Percentiles rank a stretch among this genome's conserved stretches.
These are phyloP conservation scores for Actias luna DNA, from an alignment of 2,888 invertebrate genomes.

Conservation along the genomic window DNA sequence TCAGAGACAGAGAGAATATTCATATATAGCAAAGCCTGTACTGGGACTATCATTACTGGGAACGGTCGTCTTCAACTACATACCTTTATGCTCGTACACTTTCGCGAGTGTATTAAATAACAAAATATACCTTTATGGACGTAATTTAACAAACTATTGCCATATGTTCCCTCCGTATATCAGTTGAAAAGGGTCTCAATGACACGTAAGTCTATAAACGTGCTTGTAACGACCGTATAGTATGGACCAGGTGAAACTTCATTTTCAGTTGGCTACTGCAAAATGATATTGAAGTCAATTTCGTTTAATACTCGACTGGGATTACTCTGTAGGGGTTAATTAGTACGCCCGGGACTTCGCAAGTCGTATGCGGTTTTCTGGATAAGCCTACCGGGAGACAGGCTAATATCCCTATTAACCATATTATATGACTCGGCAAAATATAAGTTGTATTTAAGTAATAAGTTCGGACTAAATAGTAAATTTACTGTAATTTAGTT, in stretches of 20 bases:
- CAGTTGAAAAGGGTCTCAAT: constrained; percentile 7
- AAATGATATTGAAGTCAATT: constrained; percentile 69
- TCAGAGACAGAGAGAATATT: too few species aligned
- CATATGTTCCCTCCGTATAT: constrained; percentile 1
- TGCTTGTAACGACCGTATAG: constrained; percentile 10
- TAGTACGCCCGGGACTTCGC: constrained; percentile 59
- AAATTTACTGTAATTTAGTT: neutral
- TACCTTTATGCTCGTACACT: neutral
- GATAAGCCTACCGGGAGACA: constrained; percentile 46
- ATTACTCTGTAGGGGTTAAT: constrained; percentile 56
- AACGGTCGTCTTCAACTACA: neutral
- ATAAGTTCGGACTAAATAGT: neutral
- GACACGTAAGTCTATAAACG: constrained; percentile 9
- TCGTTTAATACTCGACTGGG: constrained; percentile 55
- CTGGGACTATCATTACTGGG: neutral
- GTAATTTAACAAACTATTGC: constrained; percentile 12
- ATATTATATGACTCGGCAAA: constrained; percentile 2
- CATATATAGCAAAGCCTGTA: neutral
- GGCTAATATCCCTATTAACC: constrained; percentile 21
- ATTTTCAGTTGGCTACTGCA: constrained; percentile 49
- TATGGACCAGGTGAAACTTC: constrained; percentile 42
- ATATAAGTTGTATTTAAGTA: constrained; percentile 11
- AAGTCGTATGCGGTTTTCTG: constrained; percentile 64
- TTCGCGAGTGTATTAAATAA: neutral
- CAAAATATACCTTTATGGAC: neutral